Evolutionary conservation across 1,140 invertebrate genomes (phyloP), one percentile per base, ranked within the genome.

Genomic region (Apocrypta bakeri): DNA sequence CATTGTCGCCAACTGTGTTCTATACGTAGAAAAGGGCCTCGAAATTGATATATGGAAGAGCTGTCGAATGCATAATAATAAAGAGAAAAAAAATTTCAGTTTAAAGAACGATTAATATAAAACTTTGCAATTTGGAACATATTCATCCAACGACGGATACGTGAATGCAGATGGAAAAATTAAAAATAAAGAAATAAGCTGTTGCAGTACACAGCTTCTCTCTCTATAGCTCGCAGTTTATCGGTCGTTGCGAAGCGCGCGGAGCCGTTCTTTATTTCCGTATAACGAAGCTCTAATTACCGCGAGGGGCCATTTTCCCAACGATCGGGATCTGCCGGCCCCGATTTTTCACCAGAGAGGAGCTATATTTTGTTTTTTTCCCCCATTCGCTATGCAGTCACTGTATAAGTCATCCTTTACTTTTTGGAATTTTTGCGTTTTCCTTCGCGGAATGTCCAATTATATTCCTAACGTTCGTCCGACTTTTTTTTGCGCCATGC

Each of bases 201-300:
- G n/a, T n/a, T n/a, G n/a, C n/a, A n/a, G n/a, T n/a, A n/a, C n/a
- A n/a, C n/a, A n/a, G n/a, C n/a, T n/a, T 48, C 42, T 48, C 80
- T 77, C 74, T 40, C 79, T 84, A n/a, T n/a, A n/a, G n/a, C 83
- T 84, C 84, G 83, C 84, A 83, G 84, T 86, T 86, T 84, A 87
- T 87, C 84, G 83, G 80, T 82, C 84, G 82, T 85, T 84, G 37
- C 31, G 37, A 21, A 56, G 14, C 42, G 11, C 61, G 79, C 75
- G 77, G 69, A 2, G 69, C 83, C 79, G 83, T 80, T 85, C 84
- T 86, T 85, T 80, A 87, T 86, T 87, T 84, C 83, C 82, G 83
- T 84, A 56, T 56, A 85, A 85, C 85, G 83, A 82, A 81, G 27
- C 85, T 84, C 84, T 85, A 86, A 87, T 86, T 85, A 84, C 83